Percentiles rank a stretch among this genome's conserved stretches.
Conservation (phyloP, 2,888 invertebrate genomes). For the Itoplectis maculator region DNA sequence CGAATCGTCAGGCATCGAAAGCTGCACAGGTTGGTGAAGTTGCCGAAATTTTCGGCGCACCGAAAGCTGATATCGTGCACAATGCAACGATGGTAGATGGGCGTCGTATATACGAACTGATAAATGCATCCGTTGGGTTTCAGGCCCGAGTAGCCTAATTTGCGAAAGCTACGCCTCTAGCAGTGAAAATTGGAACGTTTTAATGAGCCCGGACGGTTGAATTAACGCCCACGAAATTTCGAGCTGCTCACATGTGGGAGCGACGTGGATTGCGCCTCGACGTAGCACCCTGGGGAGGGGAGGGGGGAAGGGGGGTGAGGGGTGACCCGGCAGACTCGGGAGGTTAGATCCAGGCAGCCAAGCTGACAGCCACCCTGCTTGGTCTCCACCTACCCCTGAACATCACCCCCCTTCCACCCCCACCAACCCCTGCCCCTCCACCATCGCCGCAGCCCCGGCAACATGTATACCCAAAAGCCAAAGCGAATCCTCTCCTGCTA, state of each 20-base stretch:
- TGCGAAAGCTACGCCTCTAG: constrained; percentile 11
- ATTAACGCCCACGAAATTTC: constrained; percentile 15
- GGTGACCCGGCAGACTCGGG: not conserved
- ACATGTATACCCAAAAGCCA: constrained; percentile 29
- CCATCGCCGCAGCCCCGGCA: no score
- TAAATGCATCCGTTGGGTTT: not conserved
- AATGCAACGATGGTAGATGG: not conserved
- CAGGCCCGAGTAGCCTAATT: constrained; percentile 13
- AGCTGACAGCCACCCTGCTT: constrained; percentile 7
- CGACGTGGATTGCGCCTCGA: constrained; percentile 4
- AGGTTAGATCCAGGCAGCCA: constrained; percentile 4
- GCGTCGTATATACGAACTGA: not conserved
- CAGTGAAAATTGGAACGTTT: constrained; percentile 16
- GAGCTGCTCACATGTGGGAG: not conserved
- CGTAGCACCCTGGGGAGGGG: no score
- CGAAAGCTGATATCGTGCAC: no score
- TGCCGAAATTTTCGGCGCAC: no score
- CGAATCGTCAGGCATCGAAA: no score
- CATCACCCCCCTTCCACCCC: no score
- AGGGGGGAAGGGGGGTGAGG: no score
- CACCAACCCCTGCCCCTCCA: no score
- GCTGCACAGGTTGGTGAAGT: no score
- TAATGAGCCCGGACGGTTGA: constrained; percentile 4
- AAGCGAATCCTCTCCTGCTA: constrained; percentile 32
- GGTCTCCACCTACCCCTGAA: no score